Evolutionary conservation across 1,140 invertebrate genomes (phyloP).

Genomic region (Bombus cullumanus): DNA sequence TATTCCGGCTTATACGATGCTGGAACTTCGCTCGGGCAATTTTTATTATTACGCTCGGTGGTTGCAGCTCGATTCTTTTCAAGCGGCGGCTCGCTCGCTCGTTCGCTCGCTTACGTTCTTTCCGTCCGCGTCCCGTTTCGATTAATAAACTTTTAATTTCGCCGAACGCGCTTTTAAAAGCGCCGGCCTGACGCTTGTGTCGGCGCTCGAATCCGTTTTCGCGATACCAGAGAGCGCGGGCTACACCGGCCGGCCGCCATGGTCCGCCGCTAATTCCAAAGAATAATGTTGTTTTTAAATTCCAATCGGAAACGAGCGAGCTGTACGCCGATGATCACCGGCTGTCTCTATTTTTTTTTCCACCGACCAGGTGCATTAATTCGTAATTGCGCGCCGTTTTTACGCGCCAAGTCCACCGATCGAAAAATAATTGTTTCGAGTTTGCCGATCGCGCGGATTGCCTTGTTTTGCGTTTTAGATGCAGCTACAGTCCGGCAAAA

Average conservation of each 20-base stretch:
- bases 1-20: constrained; percentile 23
- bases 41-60: constrained; percentile 40
- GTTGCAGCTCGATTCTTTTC: neutral
- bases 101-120: constrained; percentile 14
- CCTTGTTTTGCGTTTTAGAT: constrained; percentile 68
- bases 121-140: constrained; percentile 1
- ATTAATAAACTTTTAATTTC: constrained; percentile 59
- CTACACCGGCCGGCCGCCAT: constrained; percentile 13
- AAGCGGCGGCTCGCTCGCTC: neutral
- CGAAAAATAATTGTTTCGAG: constrained; percentile 80
- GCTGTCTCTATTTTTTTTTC: constrained; percentile 65
- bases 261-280: constrained; percentile 64
- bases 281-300: constrained; percentile 72
- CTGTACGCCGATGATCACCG: constrained; percentile 56
- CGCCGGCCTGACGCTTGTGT: constrained; percentile 34
- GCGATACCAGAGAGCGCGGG: constrained; percentile 23
- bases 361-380: constrained; percentile 69
- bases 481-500: neutral
- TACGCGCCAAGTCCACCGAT: constrained; percentile 74
- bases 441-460: constrained; percentile 60
- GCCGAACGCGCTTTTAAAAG: constrained; percentile 34
- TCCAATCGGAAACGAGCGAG: constrained; percentile 53
- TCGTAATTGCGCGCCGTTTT: constrained; percentile 79
- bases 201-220: constrained; percentile 46
- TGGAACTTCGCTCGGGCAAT: constrained; percentile 15